These are phyloP conservation scores for Phrixothrix hirtus DNA, from an alignment of 2,888 invertebrate species.

Conservation along the genomic window DNA sequence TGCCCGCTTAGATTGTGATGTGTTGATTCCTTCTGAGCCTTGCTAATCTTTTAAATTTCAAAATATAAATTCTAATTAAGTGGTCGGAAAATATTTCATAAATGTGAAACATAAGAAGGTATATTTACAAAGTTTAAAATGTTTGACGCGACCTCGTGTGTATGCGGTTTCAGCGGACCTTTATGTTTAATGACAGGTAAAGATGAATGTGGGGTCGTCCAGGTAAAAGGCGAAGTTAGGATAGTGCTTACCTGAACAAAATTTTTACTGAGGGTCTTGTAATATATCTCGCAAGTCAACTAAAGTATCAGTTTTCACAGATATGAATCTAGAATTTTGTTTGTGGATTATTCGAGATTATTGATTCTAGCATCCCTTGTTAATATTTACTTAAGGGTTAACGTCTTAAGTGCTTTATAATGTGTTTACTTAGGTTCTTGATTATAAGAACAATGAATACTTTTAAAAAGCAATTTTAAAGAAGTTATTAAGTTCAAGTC, in stretches of 20 bases:
- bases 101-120: constrained; percentile 1
- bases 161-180: constrained; percentile 23
- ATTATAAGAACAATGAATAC: constrained; percentile 2
- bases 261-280: constrained; percentile 28
- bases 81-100: background rate
- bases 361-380: constrained; percentile 48
- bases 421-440: constrained; percentile 43
- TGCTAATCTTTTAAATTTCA: too few species aligned
- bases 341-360: constrained; percentile 44
- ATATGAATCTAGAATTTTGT: constrained; percentile 42
- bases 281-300: constrained; percentile 46
- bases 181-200: constrained; percentile 29
- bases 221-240: constrained; percentile 25
- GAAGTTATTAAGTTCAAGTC: background rate
- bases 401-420: constrained; percentile 48
- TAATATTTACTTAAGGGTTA: constrained; percentile 48
- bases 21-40: too few species aligned
- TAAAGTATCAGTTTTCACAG: constrained; percentile 42
- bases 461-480: background rate
- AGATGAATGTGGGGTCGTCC: constrained; percentile 26
- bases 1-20: too few species aligned
- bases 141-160: constrained; percentile 27
- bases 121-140: constrained; percentile 10
- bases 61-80: too few species aligned
- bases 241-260: constrained; percentile 23